phyloP scores from a whole-genome alignment of 2,888 invertebrate genomes.

The Limnephilus auricula region DNA sequence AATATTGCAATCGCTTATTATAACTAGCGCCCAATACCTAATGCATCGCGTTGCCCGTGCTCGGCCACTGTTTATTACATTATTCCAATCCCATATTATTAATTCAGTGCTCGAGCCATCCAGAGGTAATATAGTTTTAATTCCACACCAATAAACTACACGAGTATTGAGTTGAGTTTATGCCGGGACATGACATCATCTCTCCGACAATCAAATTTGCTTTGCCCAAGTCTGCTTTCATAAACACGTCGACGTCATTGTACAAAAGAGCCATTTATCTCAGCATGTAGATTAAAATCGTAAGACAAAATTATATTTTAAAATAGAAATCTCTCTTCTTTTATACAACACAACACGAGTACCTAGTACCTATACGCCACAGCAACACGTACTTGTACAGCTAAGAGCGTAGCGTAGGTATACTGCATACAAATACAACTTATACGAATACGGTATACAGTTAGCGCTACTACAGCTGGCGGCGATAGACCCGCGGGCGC shows the following conservation, averaged over 20 bases:
- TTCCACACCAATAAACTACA: neutral
- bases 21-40: neutral
- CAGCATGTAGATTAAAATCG: slow-evolving; percentile 32
- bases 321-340: slow-evolving; percentile 47
- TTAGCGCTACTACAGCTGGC: neutral
- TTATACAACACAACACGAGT: neutral
- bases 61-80: neutral
- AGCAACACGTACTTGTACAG: neutral
- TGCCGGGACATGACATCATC: slow-evolving; percentile 7
- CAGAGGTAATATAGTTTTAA: neutral
- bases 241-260: slow-evolving; percentile 24
- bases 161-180: neutral
- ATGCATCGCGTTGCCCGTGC: neutral
- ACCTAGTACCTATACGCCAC: neutral
- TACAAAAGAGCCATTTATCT: slow-evolving; percentile 19
- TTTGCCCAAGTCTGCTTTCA: slow-evolving; percentile 20
- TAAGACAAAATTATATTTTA: slow-evolving; percentile 37
- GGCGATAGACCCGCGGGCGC: slow-evolving; percentile 27
- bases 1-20: neutral
- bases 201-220: neutral
- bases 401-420: neutral
- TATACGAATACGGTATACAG: neutral
- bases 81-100: neutral
- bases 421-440: neutral
- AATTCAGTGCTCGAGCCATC: neutral